phyloP scores from a whole-genome alignment of 1,140 invertebrate species.

The Drosophila chauvacae region DNA sequence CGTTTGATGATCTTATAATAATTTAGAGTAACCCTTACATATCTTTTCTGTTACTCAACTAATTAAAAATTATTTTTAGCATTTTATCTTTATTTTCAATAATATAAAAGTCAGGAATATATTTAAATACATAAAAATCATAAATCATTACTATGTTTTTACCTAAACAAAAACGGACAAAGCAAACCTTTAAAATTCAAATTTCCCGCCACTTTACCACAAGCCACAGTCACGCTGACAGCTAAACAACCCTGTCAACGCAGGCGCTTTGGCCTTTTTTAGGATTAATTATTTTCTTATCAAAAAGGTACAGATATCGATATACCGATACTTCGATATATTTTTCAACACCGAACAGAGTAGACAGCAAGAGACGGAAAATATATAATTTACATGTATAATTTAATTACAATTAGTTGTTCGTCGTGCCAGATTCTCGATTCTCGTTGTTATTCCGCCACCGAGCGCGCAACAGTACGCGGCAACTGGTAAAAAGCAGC shows the following conservation, averaged over 20 bases:
- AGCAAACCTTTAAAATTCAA: not conserved
- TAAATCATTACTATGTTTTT: not conserved
- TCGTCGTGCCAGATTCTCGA: slow-evolving; percentile 63
- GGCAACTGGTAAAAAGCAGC: slow-evolving; percentile 59
- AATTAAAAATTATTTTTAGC: not conserved
- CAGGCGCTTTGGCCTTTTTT: not conserved
- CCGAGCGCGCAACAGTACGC: slow-evolving; percentile 40
- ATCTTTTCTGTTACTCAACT: not conserved
- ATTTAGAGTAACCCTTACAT: not conserved
- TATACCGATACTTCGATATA: not conserved
- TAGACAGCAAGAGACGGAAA: slow-evolving; percentile 60
- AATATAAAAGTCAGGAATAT: not conserved
- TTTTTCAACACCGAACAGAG: slow-evolving; percentile 31
- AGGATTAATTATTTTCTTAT: not conserved
- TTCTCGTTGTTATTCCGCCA: slow-evolving; percentile 55
- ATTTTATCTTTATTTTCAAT: not conserved
- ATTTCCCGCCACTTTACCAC: not conserved
- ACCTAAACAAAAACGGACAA: too few relatives aligned
- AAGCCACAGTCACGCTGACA: not conserved
- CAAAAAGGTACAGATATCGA: not conserved
- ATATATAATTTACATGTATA: slow-evolving; percentile 67
- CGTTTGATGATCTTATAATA: not conserved
- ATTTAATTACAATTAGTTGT: slow-evolving; percentile 80
- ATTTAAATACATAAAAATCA: not conserved
- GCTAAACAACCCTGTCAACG: slow-evolving; percentile 1